Conservation (phyloP, 2,888 invertebrate species). For the Drosophila pseudotakahashii region DNA sequence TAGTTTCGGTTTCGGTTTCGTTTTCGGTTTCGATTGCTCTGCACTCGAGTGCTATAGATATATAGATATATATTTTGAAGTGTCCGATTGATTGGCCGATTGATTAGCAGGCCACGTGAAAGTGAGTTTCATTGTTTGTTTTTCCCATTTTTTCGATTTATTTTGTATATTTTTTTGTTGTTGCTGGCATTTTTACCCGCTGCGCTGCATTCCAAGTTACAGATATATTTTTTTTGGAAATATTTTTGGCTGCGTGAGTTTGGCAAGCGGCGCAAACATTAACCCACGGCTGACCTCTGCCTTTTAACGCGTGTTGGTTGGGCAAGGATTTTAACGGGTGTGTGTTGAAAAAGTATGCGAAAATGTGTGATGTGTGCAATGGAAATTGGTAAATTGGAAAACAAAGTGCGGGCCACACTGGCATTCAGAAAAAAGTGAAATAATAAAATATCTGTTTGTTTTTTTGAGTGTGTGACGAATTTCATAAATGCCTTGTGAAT, state of each 20-base stretch:
- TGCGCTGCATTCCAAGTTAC: conserved; percentile 27
- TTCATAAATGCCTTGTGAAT: too few relatives aligned
- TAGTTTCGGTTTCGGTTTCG: conserved; percentile 15
- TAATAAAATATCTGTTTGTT: neutral
- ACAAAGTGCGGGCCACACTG: neutral
- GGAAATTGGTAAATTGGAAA: conserved; percentile 28
- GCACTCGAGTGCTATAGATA: conserved; percentile 17
- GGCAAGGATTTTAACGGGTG: conserved; percentile 29
- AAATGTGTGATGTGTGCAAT: conserved; percentile 33
- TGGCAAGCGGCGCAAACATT: conserved; percentile 30
- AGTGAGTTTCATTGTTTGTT: conserved; percentile 52
- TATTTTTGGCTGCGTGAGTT: conserved; percentile 18
- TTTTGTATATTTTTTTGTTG: conserved; percentile 1
- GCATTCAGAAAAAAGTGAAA: neutral
- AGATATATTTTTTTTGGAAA: conserved; percentile 27
- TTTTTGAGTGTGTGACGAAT: too few relatives aligned
- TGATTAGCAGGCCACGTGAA: conserved; percentile 57
- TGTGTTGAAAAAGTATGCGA: conserved; percentile 19
- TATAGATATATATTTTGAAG: conserved; percentile 21
- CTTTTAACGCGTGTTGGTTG: conserved; percentile 34
- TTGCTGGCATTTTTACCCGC: neutral
- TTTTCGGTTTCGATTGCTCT: conserved; percentile 10
- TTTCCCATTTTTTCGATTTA: conserved; percentile 11
- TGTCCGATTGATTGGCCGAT: conserved; percentile 39
- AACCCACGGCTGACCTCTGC: conserved; percentile 35